Conservation (phyloP, 2,113 vertebrate species). For the Tychaedon coryphoeus region DNA sequence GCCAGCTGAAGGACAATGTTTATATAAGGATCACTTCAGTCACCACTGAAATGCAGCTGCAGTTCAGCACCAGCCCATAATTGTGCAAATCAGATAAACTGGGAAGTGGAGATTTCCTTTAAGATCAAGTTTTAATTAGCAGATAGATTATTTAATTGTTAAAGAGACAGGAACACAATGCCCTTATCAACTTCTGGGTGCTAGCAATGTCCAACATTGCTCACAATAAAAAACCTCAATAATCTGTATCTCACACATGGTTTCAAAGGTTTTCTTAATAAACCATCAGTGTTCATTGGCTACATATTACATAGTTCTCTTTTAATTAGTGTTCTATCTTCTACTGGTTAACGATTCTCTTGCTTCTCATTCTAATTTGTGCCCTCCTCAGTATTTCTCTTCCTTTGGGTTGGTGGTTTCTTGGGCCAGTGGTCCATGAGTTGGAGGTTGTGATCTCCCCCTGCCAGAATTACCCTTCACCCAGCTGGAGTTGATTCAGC, state of each 20-base stretch:
- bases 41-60: not conserved
- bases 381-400: not conserved
- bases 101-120: not conserved
- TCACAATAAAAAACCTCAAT: not conserved
- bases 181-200: not conserved
- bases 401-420: not conserved
- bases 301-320: not conserved
- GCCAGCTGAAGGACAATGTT: not conserved
- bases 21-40: not conserved
- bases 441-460: not conserved
- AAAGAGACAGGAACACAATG: not conserved
- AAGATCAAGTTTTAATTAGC: conserved; percentile 37
- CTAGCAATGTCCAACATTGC: not conserved
- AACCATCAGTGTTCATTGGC: not conserved
- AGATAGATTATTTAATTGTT: conserved; percentile 13
- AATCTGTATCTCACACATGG: not conserved
- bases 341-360: not conserved
- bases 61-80: not conserved
- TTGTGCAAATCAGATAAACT: not conserved
- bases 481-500: not conserved
- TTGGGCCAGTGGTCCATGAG: not conserved
- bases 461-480: not conserved
- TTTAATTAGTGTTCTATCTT: not conserved
- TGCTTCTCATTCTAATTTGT: not conserved
- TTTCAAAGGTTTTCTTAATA: not conserved